Evolutionary conservation across 2,113 vertebrate species (phyloP).

Genomic region (Antigone vipio): DNA sequence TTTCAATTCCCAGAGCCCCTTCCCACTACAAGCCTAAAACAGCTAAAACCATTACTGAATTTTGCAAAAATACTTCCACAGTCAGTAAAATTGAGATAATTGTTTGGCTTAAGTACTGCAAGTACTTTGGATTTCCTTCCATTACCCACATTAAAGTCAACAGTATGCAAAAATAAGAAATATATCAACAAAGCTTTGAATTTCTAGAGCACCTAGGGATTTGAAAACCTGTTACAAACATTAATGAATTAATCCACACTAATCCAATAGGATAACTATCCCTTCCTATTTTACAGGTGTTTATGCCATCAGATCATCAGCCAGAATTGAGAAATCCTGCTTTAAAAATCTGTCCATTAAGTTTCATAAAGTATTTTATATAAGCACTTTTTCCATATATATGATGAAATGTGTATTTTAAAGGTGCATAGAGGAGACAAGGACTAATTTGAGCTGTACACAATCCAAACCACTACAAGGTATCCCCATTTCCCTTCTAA

Average conservation of each 20-base stretch:
- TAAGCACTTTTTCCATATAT: neutral
- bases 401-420: accelerated
- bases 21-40: accelerated
- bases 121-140: neutral
- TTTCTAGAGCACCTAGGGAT: neutral
- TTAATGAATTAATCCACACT: neutral
- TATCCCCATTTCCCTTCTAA: neutral
- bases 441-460: neutral
- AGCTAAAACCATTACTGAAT: neutral
- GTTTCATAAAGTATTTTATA: neutral
- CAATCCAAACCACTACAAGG: neutral
- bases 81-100: neutral
- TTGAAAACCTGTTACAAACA: neutral
- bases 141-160: neutral
- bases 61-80: neutral
- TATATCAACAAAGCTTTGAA: neutral
- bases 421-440: neutral
- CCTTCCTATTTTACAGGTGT: neutral
- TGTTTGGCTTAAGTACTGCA: neutral
- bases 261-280: neutral
- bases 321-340: neutral
- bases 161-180: neutral
- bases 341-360: neutral
- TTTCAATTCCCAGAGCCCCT: neutral
- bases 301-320: neutral